Evolutionary conservation across 1,140 invertebrate species (phyloP).

Genomic region (Nasonia longicornis): DNA sequence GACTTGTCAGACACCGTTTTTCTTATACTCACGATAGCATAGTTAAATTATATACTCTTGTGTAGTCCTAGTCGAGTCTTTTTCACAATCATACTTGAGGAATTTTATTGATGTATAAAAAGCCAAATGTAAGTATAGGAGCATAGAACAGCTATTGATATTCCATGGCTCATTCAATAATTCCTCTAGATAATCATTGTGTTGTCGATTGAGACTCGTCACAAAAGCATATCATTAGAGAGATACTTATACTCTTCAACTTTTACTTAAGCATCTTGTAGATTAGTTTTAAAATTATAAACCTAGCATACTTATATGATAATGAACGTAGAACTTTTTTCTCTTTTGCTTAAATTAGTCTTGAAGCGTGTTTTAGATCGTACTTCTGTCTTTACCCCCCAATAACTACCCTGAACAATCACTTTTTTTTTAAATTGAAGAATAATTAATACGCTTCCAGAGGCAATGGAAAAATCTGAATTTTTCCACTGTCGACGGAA

Average conservation of each 20-base stretch:
- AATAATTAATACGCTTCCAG: neutral
- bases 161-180: neutral
- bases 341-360: slow-evolving; percentile 36
- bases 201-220: neutral
- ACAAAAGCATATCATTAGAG: slow-evolving; percentile 19
- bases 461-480: slow-evolving; percentile 20
- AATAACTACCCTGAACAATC: neutral
- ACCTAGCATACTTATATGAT: slow-evolving; percentile 21
- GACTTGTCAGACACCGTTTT: slow-evolving; percentile 23
- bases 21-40: slow-evolving; percentile 16
- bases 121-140: slow-evolving; percentile 3
- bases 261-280: slow-evolving; percentile 42
- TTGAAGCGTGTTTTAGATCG: slow-evolving; percentile 37
- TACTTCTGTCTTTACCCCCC: slow-evolving; percentile 26
- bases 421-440: neutral
- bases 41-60: slow-evolving; percentile 16
- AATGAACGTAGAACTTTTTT: slow-evolving; percentile 23
- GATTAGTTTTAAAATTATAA: slow-evolving; percentile 43
- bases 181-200: slow-evolving; percentile 23
- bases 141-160: neutral
- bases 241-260: slow-evolving; percentile 24
- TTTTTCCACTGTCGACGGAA: slow-evolving; percentile 28
- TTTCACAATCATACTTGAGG: slow-evolving; percentile 17
- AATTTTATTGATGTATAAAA: slow-evolving; percentile 14
- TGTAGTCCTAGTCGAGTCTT: slow-evolving; percentile 37